phyloP scores from a whole-genome alignment of 2,113 vertebrate genomes.

The Zosterops hypoxanthus region DNA sequence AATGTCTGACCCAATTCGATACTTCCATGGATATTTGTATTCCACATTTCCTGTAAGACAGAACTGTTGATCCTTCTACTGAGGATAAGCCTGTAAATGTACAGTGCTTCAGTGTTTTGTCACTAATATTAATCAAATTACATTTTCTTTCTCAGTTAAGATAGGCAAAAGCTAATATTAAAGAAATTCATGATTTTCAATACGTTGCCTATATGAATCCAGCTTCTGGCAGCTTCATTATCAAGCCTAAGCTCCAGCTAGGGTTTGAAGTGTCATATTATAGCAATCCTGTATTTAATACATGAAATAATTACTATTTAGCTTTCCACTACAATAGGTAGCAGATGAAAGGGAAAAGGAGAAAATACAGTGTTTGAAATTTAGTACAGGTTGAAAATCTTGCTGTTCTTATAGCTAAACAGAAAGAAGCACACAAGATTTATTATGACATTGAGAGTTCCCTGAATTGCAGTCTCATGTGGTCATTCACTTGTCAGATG shows the following conservation, averaged over 20 bases:
- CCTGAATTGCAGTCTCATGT: background rate
- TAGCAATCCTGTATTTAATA: background rate
- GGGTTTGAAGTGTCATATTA: background rate
- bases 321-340: background rate
- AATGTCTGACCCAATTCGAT: background rate
- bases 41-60: background rate
- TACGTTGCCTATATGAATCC: conserved; percentile 85
- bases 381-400: background rate
- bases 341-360: background rate
- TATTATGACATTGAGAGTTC: background rate
- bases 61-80: background rate
- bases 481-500: background rate
- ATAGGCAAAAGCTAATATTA: conserved; percentile 81
- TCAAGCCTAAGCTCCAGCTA: conserved; percentile 85
- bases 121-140: background rate
- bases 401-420: background rate
- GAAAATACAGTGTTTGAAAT: background rate
- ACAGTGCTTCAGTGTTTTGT: background rate
- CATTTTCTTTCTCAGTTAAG: conserved; percentile 70
- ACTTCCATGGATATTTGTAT: background rate
- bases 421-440: background rate
- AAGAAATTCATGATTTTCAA: conserved; percentile 82
- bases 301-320: background rate
- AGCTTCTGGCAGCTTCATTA: conserved; percentile 78
- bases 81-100: background rate